Evolutionary conservation across 2,888 invertebrate genomes (phyloP), one percentile per base, ranked within the genome.

Genomic region (Eupeodes luniger): DNA sequence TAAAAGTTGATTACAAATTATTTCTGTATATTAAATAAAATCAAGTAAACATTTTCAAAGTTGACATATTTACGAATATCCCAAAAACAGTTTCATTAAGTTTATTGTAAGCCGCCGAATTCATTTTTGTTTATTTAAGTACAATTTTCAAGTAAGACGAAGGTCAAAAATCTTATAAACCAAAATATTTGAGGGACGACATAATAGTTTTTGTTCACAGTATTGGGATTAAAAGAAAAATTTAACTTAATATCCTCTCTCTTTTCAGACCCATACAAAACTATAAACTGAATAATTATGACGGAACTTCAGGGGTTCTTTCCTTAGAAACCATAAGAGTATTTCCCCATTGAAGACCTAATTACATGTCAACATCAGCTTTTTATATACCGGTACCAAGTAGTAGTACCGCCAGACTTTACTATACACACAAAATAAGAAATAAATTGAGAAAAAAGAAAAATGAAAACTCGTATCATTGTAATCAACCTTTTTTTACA

Each of bases 281-380:
- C 53, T 19, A 44, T 16, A 19, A 19, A 57, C 47, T 34, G 11
- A 34, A 72, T 72, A 72, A 72, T 72, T 72, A 72, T n/a, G 11
- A 59, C 11, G 27, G 10, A 69, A 53, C 67, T 9, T 53, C 67
- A 69, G 47, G 53, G 36, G 4, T 36, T 53, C 67, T 34, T 36
- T 9, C n/a, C 2, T 36, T 34, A 69, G 14, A 55, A 81, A 66
- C 53, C 74, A 51, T 44, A 27, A 49, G 44, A 10, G 4, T 16
- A 49, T 70, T n/a, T 64, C 9, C 34, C 77, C 77, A 74, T 27
- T 72, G 14, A 77, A 16, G 51, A 77, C 78, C 85, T 88, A 88
- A 88, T 88, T 88, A 88, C 84, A 81, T 88, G 88, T 88, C 88
- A 88, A 81, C 85, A 78, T 64, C 88, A 88, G 88, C 49, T 67